Base-by-base conservation (phyloP, 1,140 invertebrate species). In the Thereuonema tuberculata region DNA sequence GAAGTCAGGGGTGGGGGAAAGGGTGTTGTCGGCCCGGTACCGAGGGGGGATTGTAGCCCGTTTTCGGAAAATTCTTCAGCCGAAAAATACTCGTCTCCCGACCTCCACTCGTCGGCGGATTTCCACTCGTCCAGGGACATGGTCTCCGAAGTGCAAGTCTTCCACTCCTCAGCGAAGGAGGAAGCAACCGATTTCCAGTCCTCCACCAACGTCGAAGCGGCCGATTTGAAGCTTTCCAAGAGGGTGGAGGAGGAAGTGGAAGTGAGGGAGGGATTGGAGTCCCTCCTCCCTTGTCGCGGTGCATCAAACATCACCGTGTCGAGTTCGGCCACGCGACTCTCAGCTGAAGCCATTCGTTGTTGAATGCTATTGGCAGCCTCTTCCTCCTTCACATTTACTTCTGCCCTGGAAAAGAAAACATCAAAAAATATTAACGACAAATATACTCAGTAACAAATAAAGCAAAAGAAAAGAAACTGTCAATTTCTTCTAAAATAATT, bases 381-480 rank as follows among this genome's bases (percentile, higher is more conserved):
- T 24, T 52, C 14, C 5, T 52, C 49, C 12, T 52, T 20, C 9
- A 21, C 9, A 15, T 12, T 9, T 52, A 12, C 21, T 15, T 52
- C 49, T 9, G 49, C 49, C 49, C 49, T 52, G 66, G 17, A 71
- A 68, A 60, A 23, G 58, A 60, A 43, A 43, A 43, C n/a, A n/a
- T 43, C n/a, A 43, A 43, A 43, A n/a, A 43, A 43, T n/a, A n/a
- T n/a, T n/a, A n/a, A n/a, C n/a, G n/a, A n/a, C n/a, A n/a, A n/a
- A n/a, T n/a, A n/a, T n/a, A n/a, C n/a, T n/a, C n/a, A n/a, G n/a
- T n/a, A n/a, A n/a, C n/a, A n/a, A n/a, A n/a, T n/a, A n/a, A n/a
- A n/a, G n/a, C n/a, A n/a, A n/a, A n/a, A n/a, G n/a, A n/a, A n/a
- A n/a, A n/a, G n/a, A n/a, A n/a, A n/a, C n/a, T n/a, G n/a, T n/a